These are phyloP conservation scores for Eudasyphora cyanicolor DNA, from an alignment of 2,888 invertebrate genomes.

Conservation along the genomic window DNA sequence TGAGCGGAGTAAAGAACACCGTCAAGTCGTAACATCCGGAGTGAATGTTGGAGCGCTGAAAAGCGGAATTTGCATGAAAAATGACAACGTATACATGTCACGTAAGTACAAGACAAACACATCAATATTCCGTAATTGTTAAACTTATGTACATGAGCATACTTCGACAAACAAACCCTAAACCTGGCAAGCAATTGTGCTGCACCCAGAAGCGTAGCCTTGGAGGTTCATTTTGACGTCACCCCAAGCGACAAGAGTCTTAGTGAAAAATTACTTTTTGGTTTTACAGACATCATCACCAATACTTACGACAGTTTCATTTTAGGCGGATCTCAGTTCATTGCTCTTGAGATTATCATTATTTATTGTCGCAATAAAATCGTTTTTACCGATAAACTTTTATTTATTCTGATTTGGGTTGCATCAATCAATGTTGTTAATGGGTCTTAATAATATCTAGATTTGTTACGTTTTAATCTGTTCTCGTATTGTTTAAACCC, in stretches of 20 bases:
- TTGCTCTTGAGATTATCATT: background rate
- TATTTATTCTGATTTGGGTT: background rate
- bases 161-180: background rate
- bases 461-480: too few relatives aligned
- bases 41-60: background rate
- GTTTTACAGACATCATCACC: background rate
- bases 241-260: too few relatives aligned
- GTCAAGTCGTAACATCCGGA: background rate
- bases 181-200: background rate
- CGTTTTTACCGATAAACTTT: background rate
- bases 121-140: slow-evolving; percentile 44
- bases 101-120: slow-evolving; percentile 41
- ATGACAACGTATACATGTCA: slow-evolving; percentile 32
- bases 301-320: background rate
- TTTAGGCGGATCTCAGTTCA: background rate
- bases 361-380: background rate
- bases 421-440: background rate
- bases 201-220: background rate
- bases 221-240: too few relatives aligned
- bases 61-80: slow-evolving; percentile 29
- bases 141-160: slow-evolving; percentile 28
- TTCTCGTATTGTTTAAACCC: too few relatives aligned
- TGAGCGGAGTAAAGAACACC: background rate
- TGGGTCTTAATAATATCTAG: too few relatives aligned
- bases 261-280: background rate